Evolutionary conservation across 2,797 vertebrate species (phyloP).

Genomic region (Enteromius unitaeniatus): DNA sequence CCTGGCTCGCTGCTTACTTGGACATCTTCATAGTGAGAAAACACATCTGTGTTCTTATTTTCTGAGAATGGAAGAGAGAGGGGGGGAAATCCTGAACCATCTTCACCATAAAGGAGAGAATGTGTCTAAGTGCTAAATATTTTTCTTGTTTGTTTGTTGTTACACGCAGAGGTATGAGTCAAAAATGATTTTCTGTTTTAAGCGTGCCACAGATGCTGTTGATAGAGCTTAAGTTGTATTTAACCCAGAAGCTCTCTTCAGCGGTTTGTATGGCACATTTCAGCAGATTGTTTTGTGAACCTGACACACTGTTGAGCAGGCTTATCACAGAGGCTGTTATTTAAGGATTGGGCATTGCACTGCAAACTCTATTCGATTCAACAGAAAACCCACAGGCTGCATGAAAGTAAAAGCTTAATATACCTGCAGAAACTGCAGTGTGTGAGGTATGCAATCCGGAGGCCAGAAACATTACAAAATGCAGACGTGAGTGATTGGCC

Average conservation of each 20-base stretch:
- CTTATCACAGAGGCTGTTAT: conserved; percentile 13
- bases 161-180: background rate
- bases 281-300: conserved; percentile 23
- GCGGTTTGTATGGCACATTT: conserved; percentile 19
- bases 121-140: background rate
- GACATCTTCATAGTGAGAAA: conserved; percentile 22
- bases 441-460: background rate
- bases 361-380: conserved; percentile 20
- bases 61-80: background rate
- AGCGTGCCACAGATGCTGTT: conserved; percentile 20
- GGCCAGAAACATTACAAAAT: background rate
- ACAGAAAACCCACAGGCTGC: background rate
- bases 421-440: background rate
- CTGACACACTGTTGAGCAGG: conserved; percentile 19
- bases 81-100: background rate
- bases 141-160: conserved; percentile 8
- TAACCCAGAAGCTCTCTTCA: conserved; percentile 11
- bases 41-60: background rate
- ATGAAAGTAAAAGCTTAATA: background rate
- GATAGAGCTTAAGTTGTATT: conserved; percentile 17
- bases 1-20: background rate
- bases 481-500: background rate
- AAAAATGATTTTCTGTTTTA: conserved; percentile 1
- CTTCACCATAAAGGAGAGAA: conserved; percentile 2
- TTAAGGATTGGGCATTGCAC: conserved; percentile 1